Percentiles rank a stretch among this genome's conserved stretches.
These are phyloP conservation scores for Gambusia yucatana DNA, from an alignment of 2,797 vertebrate species.

Conservation along the genomic window DNA sequence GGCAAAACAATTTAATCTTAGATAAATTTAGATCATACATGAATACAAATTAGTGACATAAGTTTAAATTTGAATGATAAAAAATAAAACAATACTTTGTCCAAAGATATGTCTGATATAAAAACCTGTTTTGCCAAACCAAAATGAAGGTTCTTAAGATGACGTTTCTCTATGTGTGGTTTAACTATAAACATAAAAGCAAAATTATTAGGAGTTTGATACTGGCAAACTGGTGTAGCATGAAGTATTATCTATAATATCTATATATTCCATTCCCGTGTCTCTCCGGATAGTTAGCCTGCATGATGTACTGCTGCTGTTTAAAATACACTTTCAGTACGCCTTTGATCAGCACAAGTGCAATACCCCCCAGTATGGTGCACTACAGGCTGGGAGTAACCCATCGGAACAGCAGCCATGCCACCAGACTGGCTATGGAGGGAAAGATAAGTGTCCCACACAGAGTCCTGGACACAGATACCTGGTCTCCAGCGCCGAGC, in stretches of 20 bases:
- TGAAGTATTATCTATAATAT: no score
- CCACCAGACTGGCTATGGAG: slow-evolving; percentile 80
- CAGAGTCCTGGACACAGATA: slow-evolving; percentile 82
- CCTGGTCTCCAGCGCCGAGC: slow-evolving; percentile 66
- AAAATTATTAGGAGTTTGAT: no score
- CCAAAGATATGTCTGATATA: neutral
- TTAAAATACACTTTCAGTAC: slow-evolving; percentile 84
- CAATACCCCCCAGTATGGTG: slow-evolving; percentile 80
- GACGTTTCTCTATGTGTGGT: neutral
- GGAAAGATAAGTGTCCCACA: slow-evolving; percentile 85
- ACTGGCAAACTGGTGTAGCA: no score
- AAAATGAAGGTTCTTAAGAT: neutral
- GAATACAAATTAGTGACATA: neutral
- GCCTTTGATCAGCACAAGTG: slow-evolving; percentile 82
- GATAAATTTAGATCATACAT: neutral
- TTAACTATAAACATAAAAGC: no score
- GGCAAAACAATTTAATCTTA: neutral
- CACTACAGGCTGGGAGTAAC: slow-evolving; percentile 78
- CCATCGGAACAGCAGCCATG: slow-evolving; percentile 76
- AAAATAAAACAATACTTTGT: neutral
- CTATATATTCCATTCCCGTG: slow-evolving; percentile 16
- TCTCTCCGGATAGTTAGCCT: slow-evolving; percentile 76
- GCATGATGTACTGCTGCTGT: slow-evolving; percentile 82
- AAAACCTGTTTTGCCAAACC: neutral
- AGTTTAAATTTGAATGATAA: neutral